These are phyloP conservation scores for Actinopyga echinites DNA, from an alignment of 53 echinoderm and acorn worm species.

Conservation along the genomic window DNA sequence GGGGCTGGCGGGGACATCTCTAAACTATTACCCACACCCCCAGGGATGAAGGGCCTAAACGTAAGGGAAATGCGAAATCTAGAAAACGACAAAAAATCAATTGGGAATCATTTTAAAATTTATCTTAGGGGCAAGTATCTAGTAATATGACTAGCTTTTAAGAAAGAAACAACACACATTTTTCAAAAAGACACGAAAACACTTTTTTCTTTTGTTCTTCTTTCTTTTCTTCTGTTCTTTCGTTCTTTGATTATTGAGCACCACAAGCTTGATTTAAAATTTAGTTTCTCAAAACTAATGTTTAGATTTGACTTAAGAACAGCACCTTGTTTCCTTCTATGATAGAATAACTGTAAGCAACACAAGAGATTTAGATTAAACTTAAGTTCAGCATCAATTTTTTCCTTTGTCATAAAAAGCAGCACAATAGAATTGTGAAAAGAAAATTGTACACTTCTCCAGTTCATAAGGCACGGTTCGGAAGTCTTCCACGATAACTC, in stretches of 20 bases:
- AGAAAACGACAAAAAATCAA: not conserved
- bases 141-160: not conserved
- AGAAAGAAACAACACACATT: not conserved
- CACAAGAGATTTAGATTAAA: not conserved
- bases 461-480: not conserved
- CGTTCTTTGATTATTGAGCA: not conserved
- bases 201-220: no score
- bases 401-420: not conserved
- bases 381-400: no score
- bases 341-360: not conserved
- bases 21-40: not conserved
- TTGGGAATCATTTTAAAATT: not conserved
- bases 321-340: not conserved
- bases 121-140: not conserved
- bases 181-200: not conserved
- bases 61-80: not conserved
- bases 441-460: no score
- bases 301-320: not conserved
- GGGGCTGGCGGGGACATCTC: not conserved
- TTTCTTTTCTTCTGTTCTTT: no score
- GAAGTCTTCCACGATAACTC: slow-evolving; percentile 32
- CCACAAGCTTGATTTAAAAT: not conserved
- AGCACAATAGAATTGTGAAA: slow-evolving; percentile 38
- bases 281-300: not conserved
- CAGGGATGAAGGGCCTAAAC: not conserved